Base-by-base conservation (phyloP, 2,888 invertebrate species). In the Rhimphoctona megacephalus region DNA sequence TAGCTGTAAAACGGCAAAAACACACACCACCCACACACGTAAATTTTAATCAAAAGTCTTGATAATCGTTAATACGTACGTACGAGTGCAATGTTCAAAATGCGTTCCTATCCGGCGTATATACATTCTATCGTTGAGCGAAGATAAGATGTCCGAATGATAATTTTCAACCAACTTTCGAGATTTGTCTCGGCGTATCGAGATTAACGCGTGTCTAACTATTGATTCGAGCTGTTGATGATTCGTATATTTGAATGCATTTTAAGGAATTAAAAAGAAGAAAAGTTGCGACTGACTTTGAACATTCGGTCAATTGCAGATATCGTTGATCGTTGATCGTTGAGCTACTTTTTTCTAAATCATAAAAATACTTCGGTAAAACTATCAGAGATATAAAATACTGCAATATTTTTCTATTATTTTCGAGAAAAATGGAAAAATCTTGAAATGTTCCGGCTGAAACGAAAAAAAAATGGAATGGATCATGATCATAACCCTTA, bases 1-100 rank as follows among this genome's bases (percentile, higher is more conserved):
- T 91, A 92, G 93, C 94, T 94, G 90, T 1, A 93, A 94, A 70
- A 57, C 39, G 30, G 36, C 54, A 78, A 67, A 84, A 64, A 64
- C 73, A 43, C 57, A 46, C 54, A 43, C 39, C 22, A 9, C 54
- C 1, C 54, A 22, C 30, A 61, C 17, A 49, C 19, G 17, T 7
- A 7, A 4, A 1, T 7, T 30, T 49, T 70, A 33, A 70, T 70
- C 33, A 30, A 49, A 33, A 22, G 43, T 43, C 43, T 25, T 43
- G 25, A 36, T 39, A 74, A 43, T 74, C 17, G 39, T 14, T 57
- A 14, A 14, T 14, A 57, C 25, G 54, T 54, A 36, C 22, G 22
- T 54, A 54, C 19, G 14, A 30, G 74, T 74, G 36, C 74, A 74
- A 74, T 33, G 22, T 74, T 74, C 54, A 39, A 36, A 22, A 57